Conservation (phyloP, 2,888 invertebrate genomes). For the Synanthedon tipuliformis region DNA sequence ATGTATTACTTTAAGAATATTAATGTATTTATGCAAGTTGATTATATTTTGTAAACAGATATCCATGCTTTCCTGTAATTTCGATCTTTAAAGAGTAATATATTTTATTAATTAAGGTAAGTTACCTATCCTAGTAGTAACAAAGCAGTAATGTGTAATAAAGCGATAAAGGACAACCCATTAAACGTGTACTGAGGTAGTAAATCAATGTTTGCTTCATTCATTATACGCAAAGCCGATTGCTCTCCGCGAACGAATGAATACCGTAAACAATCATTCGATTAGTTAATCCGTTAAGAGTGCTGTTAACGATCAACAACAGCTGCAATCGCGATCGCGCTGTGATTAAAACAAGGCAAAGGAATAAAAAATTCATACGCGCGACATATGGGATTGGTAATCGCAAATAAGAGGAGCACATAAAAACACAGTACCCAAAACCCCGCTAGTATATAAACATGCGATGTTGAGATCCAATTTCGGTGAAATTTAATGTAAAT, state of each 20-base stretch:
- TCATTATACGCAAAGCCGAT: slow-evolving; percentile 49
- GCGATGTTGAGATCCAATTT: slow-evolving; percentile 57
- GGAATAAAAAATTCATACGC: slow-evolving; percentile 18
- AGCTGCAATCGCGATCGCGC: slow-evolving; percentile 24
- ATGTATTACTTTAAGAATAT: too few relatives aligned
- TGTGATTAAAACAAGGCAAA: slow-evolving; percentile 39
- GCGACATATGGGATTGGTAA: slow-evolving; percentile 55
- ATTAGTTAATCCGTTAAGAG: slow-evolving; percentile 47
- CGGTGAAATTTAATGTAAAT: slow-evolving; percentile 67
- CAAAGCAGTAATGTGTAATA: slow-evolving; percentile 27
- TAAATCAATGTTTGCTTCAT: slow-evolving; percentile 57
- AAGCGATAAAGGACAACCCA: slow-evolving; percentile 48
- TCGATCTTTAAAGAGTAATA: too few relatives aligned
- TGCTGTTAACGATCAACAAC: slow-evolving; percentile 29
- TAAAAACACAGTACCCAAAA: slow-evolving; percentile 38
- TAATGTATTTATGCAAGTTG: too few relatives aligned
- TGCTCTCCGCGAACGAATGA: slow-evolving; percentile 37
- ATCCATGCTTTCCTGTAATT: too few relatives aligned
- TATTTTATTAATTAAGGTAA: slow-evolving; percentile 9
- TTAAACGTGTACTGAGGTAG: slow-evolving; percentile 56
- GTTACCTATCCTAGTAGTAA: slow-evolving; percentile 14
- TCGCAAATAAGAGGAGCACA: slow-evolving; percentile 53
- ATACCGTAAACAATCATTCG: slow-evolving; percentile 49
- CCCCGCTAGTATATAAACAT: slow-evolving; percentile 43
- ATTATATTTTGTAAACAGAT: too few relatives aligned